Conservation (phyloP, 2,888 invertebrate genomes). For the Onchidella celtica region DNA sequence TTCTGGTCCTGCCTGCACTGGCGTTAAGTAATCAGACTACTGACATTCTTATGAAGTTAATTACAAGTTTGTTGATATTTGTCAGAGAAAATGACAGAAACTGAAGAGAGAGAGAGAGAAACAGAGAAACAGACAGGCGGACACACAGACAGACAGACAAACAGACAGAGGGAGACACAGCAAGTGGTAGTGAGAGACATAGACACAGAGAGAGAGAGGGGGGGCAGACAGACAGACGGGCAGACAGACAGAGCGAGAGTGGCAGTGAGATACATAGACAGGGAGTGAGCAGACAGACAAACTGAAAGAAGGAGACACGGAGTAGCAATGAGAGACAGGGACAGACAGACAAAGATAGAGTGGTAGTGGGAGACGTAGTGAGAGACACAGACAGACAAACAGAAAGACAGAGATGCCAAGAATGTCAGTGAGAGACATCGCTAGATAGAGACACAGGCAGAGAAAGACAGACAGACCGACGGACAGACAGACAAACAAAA, state of each 20-base stretch:
- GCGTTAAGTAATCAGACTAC: too few relatives aligned
- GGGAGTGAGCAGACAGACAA: too few relatives aligned
- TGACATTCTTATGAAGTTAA: too few relatives aligned
- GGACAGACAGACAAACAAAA: too few relatives aligned
- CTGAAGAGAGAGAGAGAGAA: too few relatives aligned
- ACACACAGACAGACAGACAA: neutral
- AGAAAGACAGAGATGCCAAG: neutral
- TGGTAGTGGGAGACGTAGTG: neutral
- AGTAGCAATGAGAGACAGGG: neutral
- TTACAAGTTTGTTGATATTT: too few relatives aligned
- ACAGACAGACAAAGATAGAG: conserved; percentile 8
- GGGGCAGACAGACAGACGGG: neutral
- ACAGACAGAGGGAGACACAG: neutral
- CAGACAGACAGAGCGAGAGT: neutral
- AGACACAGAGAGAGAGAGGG: too few relatives aligned
- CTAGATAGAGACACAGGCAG: too few relatives aligned
- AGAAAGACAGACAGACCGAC: too few relatives aligned
- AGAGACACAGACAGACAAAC: neutral
- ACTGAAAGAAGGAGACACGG: neutral
- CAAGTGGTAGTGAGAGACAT: neutral
- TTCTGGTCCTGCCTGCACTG: too few relatives aligned
- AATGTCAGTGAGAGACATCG: neutral
- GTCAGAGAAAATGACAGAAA: neutral
- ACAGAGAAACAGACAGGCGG: neutral
- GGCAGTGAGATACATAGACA: neutral